Percentiles rank a stretch among this genome's conserved stretches.
Evolutionary conservation across 2,797 vertebrate genomes (phyloP).

Genomic region (Emys orbicularis): DNA sequence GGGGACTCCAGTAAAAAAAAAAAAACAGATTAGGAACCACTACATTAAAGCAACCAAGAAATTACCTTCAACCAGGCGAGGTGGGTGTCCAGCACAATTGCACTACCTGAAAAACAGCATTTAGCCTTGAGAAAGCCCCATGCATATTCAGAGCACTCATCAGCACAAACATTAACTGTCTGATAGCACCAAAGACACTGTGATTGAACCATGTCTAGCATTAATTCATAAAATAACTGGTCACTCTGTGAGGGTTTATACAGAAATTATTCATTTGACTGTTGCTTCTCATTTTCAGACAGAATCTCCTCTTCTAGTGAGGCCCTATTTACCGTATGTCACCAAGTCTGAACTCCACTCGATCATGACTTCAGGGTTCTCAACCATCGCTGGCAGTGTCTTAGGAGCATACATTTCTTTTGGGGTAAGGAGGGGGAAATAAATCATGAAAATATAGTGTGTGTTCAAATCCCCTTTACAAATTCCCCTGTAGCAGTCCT

Average conservation of each 20-base stretch:
- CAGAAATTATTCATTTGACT: neutral
- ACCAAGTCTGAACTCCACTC: slow-evolving; percentile 91
- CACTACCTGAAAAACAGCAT: accelerated
- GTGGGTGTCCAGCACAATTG: neutral
- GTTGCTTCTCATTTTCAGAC: slow-evolving; percentile 75
- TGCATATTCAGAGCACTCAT: neutral
- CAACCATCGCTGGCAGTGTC: slow-evolving; percentile 88
- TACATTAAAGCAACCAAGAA: neutral
- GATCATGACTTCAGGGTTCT: slow-evolving; percentile 89
- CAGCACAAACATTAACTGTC: neutral
- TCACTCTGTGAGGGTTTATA: neutral
- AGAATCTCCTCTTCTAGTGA: slow-evolving; percentile 87
- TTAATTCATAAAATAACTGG: neutral
- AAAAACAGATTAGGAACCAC: neutral
- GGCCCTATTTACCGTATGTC: slow-evolving; percentile 83
- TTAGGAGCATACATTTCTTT: slow-evolving; percentile 89
- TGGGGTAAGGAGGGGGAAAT: slow-evolving; percentile 83
- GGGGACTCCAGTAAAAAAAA: neutral
- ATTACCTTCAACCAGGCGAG: neutral
- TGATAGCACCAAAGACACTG: neutral
- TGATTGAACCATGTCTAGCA: neutral
- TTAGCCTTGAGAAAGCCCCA: neutral
- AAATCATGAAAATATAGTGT: neutral
- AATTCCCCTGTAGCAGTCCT: neutral
- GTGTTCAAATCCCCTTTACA: neutral